Evolutionary conservation across 2,113 vertebrate genomes (phyloP).

Genomic region (Xenopus laevis): DNA sequence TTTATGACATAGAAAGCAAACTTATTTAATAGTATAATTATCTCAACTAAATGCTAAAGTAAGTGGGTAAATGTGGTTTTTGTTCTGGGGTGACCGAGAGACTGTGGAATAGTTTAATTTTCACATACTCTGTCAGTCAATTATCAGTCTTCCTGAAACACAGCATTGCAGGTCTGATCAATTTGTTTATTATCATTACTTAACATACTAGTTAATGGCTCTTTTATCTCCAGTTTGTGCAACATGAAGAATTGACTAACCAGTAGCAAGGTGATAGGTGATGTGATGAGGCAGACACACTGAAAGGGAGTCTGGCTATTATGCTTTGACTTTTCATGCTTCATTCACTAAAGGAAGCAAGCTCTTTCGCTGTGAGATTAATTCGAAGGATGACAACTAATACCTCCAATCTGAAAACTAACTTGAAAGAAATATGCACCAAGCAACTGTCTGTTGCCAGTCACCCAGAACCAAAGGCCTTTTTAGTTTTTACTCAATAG

Average conservation of each 20-base stretch:
- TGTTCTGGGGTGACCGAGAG: too few species aligned
- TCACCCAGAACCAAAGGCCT: slow-evolving; percentile 45
- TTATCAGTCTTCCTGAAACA: not conserved
- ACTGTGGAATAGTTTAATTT: not conserved
- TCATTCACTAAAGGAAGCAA: slow-evolving; percentile 36
- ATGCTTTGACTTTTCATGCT: slow-evolving; percentile 33
- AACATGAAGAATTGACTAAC: slow-evolving; percentile 26
- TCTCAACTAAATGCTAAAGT: not conserved
- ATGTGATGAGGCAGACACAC: not conserved
- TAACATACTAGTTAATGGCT: slow-evolving; percentile 1
- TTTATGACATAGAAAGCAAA: too few species aligned
- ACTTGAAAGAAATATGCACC: slow-evolving; percentile 36
- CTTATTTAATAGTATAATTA: too few species aligned
- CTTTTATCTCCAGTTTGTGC: slow-evolving; percentile 16
- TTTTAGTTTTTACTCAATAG: slow-evolving; percentile 43
- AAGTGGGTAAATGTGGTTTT: too few species aligned
- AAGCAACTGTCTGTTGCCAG: slow-evolving; percentile 36
- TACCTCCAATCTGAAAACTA: slow-evolving; percentile 23
- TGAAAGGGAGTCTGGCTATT: slow-evolving; percentile 10
- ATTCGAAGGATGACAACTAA: not conserved
- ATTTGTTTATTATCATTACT: slow-evolving; percentile 30
- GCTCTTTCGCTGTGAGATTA: not conserved
- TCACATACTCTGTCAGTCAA: not conserved
- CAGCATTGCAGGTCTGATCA: not conserved
- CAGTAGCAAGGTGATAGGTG: slow-evolving; percentile 17